A percentile compares a stretch with the other conserved stretches of the same genome.
These are phyloP conservation scores for Nerophis lumbriciformis DNA, from an alignment of 2,113 vertebrate species.

Conservation along the genomic window DNA sequence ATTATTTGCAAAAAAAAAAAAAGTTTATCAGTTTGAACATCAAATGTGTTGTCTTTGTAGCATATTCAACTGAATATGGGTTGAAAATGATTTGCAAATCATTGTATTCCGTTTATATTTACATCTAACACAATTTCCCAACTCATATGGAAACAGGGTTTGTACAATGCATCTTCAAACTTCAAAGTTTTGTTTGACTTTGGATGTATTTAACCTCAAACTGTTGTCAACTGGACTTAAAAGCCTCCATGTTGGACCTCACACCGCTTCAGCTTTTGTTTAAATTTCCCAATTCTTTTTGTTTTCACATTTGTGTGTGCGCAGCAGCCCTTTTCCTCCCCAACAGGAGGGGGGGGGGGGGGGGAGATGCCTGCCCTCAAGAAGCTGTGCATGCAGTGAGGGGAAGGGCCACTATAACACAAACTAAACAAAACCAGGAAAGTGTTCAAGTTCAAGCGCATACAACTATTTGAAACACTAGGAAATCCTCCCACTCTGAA, in stretches of 20 bases:
- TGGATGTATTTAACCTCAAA: too few species aligned
- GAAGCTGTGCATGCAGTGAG: constrained; percentile 26
- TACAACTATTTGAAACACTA: constrained; percentile 18
- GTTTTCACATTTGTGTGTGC: constrained; percentile 15
- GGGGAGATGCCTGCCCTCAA: constrained; percentile 16
- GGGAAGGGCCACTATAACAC: constrained; percentile 40
- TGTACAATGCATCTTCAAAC: too few species aligned
- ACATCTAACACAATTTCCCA: too few species aligned
- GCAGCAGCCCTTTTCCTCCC: constrained; percentile 2
- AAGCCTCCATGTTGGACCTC: not conserved
- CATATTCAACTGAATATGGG: too few species aligned
- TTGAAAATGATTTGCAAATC: too few species aligned
- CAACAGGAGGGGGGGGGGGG: constrained; percentile 27
- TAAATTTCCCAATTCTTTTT: constrained; percentile 11
- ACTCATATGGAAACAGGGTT: too few species aligned
- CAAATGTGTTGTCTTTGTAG: too few species aligned
- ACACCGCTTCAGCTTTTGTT: constrained; percentile 1
- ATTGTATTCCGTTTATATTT: too few species aligned
- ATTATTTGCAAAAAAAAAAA: too few species aligned
- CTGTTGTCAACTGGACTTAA: not conserved
- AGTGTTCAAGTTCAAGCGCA: constrained; percentile 39
- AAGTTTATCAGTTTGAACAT: too few species aligned
- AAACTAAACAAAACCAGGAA: constrained; percentile 59
- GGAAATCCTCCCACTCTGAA: not conserved
- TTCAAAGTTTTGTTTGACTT: too few species aligned